Evolutionary conservation across 2,888 invertebrate species (phyloP).

Genomic region (Pristionchus maxplancki): DNA sequence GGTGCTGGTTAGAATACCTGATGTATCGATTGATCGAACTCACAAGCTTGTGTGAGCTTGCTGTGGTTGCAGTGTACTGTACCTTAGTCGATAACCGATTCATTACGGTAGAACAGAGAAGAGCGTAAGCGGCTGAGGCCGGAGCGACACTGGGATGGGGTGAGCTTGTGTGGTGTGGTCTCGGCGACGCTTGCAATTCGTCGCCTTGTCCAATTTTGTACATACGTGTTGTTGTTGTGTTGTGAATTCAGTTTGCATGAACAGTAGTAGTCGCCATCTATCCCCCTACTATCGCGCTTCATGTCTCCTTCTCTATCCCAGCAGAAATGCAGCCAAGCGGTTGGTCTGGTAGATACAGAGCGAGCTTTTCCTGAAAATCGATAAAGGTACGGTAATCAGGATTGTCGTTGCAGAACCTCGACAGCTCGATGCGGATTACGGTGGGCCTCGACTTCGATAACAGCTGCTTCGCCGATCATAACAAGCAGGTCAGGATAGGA

Average conservation of each 20-base stretch:
- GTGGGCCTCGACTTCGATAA: conserved; percentile 57
- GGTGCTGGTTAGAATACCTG: too few species aligned
- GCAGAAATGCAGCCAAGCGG: neutral
- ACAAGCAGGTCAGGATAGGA: conserved; percentile 35
- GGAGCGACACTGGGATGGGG: neutral
- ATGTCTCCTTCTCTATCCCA: neutral
- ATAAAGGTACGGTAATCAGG: neutral
- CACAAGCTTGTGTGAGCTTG: neutral
- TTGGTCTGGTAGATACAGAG: neutral
- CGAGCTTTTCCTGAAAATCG: neutral
- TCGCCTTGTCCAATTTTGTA: neutral
- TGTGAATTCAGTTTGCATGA: neutral
- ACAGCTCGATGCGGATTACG: conserved; percentile 32
- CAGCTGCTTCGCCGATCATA: conserved; percentile 55
- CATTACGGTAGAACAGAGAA: conserved; percentile 29
- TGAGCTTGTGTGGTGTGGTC: conserved; percentile 32
- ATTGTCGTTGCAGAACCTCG: conserved; percentile 43
- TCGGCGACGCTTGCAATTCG: neutral
- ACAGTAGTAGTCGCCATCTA: neutral
- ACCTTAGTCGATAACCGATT: neutral
- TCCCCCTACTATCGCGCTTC: neutral
- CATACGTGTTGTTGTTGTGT: neutral
- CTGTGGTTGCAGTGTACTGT: neutral
- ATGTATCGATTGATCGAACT: neutral
- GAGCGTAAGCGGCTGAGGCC: neutral